These are phyloP conservation scores for Tenthredo livida DNA, from an alignment of 2,888 invertebrate species.

Conservation along the genomic window DNA sequence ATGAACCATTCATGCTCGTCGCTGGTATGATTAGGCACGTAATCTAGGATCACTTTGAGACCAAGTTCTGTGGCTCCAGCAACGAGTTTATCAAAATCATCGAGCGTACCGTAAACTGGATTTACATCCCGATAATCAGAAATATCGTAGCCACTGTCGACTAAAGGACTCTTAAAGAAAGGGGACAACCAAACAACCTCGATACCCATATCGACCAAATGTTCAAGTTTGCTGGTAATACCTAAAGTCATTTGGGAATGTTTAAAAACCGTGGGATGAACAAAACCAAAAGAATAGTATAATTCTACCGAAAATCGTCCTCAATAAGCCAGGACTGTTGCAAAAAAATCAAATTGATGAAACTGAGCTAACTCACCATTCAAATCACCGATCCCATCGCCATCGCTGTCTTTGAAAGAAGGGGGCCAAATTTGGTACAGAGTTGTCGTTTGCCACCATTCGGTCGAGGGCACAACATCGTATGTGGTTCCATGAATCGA, in stretches of 20 bases:
- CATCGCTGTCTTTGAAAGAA: constrained; percentile 80
- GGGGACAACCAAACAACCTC: constrained; percentile 80
- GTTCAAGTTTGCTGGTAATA: constrained; percentile 68
- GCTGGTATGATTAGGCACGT: constrained; percentile 73
- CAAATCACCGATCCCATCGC: constrained; percentile 81
- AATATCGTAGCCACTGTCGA: constrained; percentile 81
- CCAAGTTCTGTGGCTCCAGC: constrained; percentile 56
- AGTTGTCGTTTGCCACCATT: constrained; percentile 81
- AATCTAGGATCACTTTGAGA: constrained; percentile 63
- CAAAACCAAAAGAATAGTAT: too few species aligned
- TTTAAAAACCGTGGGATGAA: too few species aligned
- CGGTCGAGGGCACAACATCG: background rate
- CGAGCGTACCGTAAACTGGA: constrained; percentile 78
- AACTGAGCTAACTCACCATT: constrained; percentile 71
- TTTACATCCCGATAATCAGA: constrained; percentile 78
- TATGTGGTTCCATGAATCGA: background rate
- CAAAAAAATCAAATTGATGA: too few species aligned
- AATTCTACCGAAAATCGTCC: too few species aligned
- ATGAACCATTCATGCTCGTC: constrained; percentile 80
- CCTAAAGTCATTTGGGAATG: constrained; percentile 58
- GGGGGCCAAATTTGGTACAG: constrained; percentile 80
- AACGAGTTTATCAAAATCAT: constrained; percentile 75
- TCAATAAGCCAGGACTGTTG: too few species aligned
- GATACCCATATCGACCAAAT: constrained; percentile 77
- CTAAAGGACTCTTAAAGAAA: constrained; percentile 79